Conservation (phyloP, 2,113 vertebrate species). For the Potamarius usumacintae region DNA sequence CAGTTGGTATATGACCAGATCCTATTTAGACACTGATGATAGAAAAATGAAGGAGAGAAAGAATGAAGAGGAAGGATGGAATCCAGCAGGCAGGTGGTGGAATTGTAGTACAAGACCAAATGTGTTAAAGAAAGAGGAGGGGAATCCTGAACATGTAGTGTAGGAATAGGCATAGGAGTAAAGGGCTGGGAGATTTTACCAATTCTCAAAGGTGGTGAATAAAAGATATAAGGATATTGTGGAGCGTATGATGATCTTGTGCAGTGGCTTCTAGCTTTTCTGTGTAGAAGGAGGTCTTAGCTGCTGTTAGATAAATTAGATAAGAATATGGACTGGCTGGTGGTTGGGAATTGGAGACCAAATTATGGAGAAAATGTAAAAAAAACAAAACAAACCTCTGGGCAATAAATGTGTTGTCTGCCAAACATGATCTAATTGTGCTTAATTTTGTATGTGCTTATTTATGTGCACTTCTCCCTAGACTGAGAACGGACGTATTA, state of each 20-base stretch:
- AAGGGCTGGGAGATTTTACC: neutral
- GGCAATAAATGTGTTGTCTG: neutral
- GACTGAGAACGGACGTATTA: constrained; percentile 34
- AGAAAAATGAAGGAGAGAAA: neutral
- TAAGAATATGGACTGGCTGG: neutral
- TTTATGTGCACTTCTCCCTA: neutral
- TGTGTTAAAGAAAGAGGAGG: neutral
- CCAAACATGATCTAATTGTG: neutral
- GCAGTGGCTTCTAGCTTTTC: neutral
- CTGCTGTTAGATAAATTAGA: neutral
- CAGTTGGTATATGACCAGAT: too few species aligned
- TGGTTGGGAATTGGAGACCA: neutral
- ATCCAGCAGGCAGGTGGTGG: too few species aligned
- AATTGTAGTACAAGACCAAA: too few species aligned
- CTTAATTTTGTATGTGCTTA: neutral
- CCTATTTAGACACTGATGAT: too few species aligned
- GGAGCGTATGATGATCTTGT: neutral
- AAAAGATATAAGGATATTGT: neutral
- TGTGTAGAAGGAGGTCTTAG: neutral
- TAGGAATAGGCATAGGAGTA: neutral
- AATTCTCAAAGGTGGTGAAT: neutral
- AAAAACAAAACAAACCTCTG: neutral
- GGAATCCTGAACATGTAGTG: too few species aligned
- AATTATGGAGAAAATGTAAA: neutral
- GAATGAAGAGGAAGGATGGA: neutral